phyloP scores from a whole-genome alignment of 2,888 invertebrate genomes.

The Pristionchus fissidentatus region DNA sequence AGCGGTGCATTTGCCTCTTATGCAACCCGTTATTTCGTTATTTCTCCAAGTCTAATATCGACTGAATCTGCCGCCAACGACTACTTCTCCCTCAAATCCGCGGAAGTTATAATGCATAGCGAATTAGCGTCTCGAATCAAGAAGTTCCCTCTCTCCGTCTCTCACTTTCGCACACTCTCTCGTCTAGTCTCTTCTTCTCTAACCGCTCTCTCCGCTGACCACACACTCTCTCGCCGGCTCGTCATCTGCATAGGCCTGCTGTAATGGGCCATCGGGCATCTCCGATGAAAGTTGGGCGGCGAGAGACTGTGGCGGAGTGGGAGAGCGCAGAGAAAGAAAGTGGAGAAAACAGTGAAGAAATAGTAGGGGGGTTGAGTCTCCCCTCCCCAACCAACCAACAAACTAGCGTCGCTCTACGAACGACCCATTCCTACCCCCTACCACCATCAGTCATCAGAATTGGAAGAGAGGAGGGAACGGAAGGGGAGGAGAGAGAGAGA shows the following conservation, averaged over 20 bases:
- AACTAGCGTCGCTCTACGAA: conserved; percentile 13
- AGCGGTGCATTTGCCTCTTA: no score
- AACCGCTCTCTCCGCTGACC: background rate
- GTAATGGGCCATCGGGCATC: conserved; percentile 33
- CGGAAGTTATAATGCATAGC: conserved; percentile 14
- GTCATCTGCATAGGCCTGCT: background rate
- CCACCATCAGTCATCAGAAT: conserved; percentile 28
- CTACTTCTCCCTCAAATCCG: no score
- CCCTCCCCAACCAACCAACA: background rate
- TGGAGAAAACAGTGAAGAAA: conserved; percentile 8
- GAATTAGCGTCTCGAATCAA: background rate
- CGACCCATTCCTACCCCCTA: no score
- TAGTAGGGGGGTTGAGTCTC: background rate
- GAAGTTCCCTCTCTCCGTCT: background rate
- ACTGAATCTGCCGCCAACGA: no score
- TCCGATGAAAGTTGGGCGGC: conserved; percentile 19
- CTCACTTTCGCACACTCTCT: background rate
- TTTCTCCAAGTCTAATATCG: no score
- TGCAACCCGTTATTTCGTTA: no score
- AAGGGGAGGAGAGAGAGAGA: no score
- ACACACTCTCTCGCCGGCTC: conserved; percentile 15
- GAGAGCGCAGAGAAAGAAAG: conserved; percentile 27
- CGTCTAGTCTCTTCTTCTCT: background rate
- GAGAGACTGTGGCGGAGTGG: background rate
- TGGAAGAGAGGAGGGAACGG: conserved; percentile 4